Percentiles rank a stretch among this genome's conserved stretches.
Evolutionary conservation across 2,797 vertebrate species (phyloP).

Genomic region (Lycodopsis pacificus): DNA sequence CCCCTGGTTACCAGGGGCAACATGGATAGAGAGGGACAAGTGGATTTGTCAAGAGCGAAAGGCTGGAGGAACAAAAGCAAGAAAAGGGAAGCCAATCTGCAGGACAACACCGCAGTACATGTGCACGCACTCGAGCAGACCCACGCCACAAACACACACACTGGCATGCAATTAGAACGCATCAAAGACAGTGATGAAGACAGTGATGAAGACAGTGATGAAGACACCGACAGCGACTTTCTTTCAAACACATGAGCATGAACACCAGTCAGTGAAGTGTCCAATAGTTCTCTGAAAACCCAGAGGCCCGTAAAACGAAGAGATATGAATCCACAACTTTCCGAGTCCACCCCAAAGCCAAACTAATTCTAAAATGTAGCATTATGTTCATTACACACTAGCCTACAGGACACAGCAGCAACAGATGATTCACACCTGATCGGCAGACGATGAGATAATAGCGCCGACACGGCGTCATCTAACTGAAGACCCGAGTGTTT

Average conservation of each 20-base stretch:
- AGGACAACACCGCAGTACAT: slow-evolving; percentile 37
- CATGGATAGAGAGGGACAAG: slow-evolving; percentile 80
- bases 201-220: neutral
- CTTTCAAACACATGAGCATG: neutral
- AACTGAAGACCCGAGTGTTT: slow-evolving; percentile 9
- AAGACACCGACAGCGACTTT: neutral
- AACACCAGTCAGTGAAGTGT: neutral
- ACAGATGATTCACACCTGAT: slow-evolving; percentile 24
- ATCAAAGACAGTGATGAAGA: neutral
- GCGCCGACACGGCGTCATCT: neutral
- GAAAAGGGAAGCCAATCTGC: slow-evolving; percentile 61
- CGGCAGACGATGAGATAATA: slow-evolving; percentile 9
- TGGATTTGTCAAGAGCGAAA: slow-evolving; percentile 75
- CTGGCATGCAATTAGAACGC: no score
- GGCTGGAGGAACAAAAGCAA: slow-evolving; percentile 72
- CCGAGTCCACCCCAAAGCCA: neutral
- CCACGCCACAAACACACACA: no score
- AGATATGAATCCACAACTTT: neutral
- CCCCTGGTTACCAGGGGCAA: slow-evolving; percentile 85
- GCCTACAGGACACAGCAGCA: slow-evolving; percentile 12
- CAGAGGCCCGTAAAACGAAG: no score
- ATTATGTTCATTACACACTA: slow-evolving; percentile 18
- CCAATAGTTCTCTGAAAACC: slow-evolving; percentile 2
- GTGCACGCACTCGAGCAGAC: slow-evolving; percentile 6
- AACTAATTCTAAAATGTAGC: neutral